Conservation (phyloP, 2,797 vertebrate genomes). For the Streptopelia turtur region DNA sequence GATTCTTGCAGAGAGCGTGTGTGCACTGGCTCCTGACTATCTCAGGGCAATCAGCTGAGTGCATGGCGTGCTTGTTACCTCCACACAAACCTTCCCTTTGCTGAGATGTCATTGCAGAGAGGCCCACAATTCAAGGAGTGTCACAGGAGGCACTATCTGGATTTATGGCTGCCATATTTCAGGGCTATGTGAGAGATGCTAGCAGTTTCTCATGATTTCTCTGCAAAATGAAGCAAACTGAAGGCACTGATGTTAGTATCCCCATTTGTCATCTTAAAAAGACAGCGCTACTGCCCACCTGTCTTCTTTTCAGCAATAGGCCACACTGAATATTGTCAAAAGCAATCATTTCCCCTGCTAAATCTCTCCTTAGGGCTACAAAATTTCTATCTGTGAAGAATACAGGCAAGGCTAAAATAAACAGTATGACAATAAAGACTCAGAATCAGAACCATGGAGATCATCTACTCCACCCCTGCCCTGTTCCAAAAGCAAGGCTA, state of each 20-base stretch:
- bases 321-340: not conserved
- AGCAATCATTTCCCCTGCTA: conserved; percentile 6
- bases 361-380: conserved; percentile 27
- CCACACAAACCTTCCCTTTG: not conserved
- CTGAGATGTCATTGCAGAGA: not conserved
- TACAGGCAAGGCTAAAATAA: not conserved
- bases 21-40: not conserved
- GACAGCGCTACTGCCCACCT: not conserved
- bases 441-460: not conserved
- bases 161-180: conserved; percentile 45
- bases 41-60: not conserved
- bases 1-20: not conserved
- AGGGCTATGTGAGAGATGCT: not conserved
- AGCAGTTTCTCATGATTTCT: conserved; percentile 14
- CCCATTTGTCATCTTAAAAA: conserved; percentile 34
- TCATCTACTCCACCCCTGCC: not conserved
- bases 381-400: not conserved
- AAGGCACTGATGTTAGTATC: not conserved
- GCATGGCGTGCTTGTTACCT: not conserved
- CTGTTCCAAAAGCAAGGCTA: not conserved
- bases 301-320: not conserved
- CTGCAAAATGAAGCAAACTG: conserved; percentile 23
- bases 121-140: not conserved
- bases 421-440: not conserved
- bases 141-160: not conserved